phyloP scores from a whole-genome alignment of 2,113 vertebrate genomes.

The Microcebus griseorufus region DNA sequence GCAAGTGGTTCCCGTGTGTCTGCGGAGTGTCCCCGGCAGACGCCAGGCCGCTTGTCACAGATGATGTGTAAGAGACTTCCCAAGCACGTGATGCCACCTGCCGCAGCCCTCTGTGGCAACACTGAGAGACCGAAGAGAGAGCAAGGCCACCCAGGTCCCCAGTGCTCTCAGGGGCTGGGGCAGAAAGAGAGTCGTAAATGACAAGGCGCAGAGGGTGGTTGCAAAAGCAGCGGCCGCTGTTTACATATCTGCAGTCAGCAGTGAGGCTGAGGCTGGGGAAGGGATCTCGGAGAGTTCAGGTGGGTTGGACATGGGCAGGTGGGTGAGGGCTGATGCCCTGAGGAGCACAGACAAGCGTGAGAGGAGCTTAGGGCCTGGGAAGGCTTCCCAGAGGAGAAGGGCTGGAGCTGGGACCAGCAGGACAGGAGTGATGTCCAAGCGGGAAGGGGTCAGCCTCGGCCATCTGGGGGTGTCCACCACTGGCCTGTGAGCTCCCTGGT shows the following conservation, averaged over 20 bases:
- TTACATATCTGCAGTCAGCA: too few species aligned
- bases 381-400: background rate
- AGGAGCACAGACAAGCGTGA: background rate
- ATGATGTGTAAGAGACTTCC: background rate
- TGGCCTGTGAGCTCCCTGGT: too few species aligned
- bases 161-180: accelerated
- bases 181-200: too few species aligned
- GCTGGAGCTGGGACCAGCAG: background rate
- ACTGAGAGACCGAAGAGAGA: background rate
- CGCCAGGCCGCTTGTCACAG: background rate
- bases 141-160: background rate
- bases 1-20: too few species aligned
- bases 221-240: background rate
- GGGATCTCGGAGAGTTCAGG: too few species aligned
- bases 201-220: accelerated
- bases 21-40: background rate
- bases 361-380: too few species aligned
- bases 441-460: accelerated
- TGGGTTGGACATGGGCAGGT: background rate
- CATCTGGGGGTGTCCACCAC: background rate
- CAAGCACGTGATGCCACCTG: background rate
- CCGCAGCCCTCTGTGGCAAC: background rate
- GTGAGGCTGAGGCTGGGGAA: background rate
- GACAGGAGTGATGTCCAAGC: background rate
- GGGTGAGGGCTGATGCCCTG: too few species aligned